These are phyloP conservation scores for Papilio polyxenes DNA, from an alignment of 1,140 invertebrate genomes.

Conservation along the genomic window DNA sequence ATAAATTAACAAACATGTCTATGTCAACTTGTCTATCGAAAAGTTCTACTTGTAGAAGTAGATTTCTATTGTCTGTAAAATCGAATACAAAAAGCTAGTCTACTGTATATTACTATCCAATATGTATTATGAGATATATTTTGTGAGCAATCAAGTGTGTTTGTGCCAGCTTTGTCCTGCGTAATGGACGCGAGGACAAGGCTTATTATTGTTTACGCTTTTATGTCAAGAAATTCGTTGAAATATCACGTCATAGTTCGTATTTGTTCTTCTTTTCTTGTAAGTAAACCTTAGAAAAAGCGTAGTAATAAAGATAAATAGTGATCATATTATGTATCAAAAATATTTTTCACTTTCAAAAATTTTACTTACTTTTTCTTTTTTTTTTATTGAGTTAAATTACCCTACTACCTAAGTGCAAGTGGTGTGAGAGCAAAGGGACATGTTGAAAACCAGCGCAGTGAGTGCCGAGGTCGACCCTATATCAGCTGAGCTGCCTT, in stretches of 20 bases:
- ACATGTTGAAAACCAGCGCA: too few species aligned
- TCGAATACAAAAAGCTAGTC: not conserved
- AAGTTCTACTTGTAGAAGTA: not conserved
- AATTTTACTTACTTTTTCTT: too few species aligned
- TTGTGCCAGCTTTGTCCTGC: not conserved
- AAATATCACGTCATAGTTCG: not conserved
- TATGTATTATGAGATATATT: constrained; percentile 1
- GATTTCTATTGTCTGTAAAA: not conserved
- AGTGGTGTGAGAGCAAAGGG: too few species aligned
- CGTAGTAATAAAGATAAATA: not conserved
- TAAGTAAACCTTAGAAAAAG: not conserved
- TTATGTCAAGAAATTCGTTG: constrained; percentile 1
- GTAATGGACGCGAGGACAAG: not conserved
- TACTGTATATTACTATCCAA: not conserved
- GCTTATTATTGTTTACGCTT: constrained; percentile 27
- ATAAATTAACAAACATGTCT: too few species aligned
- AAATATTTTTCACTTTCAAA: too few species aligned
- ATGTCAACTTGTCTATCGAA: too few species aligned
- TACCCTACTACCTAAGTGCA: too few species aligned
- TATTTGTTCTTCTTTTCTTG: not conserved
- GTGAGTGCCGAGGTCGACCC: too few species aligned
- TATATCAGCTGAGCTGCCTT: too few species aligned
- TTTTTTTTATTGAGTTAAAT: too few species aligned
- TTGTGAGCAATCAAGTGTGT: constrained; percentile 13
- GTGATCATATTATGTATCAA: not conserved